Conservation (phyloP, 2,113 vertebrate genomes). For the Alexandromys fortis region DNA sequence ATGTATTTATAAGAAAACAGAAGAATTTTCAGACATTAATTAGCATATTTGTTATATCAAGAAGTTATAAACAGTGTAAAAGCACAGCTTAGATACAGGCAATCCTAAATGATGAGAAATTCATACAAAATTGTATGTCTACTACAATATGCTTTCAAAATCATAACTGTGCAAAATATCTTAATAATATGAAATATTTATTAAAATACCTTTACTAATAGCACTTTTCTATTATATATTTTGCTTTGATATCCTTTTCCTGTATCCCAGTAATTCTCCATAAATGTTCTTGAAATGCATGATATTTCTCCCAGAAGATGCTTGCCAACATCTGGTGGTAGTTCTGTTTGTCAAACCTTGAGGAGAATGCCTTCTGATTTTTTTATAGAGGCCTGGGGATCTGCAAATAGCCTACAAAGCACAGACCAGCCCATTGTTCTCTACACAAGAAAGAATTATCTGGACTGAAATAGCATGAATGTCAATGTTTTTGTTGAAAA, state of each 20-base stretch:
- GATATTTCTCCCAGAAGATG: neutral
- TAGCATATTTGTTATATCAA: neutral
- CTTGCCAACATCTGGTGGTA: neutral
- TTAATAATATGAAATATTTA: neutral
- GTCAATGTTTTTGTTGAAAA: neutral
- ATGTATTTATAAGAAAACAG: neutral
- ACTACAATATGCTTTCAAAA: neutral
- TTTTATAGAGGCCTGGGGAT: fast-evolving
- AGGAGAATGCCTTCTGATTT: neutral
- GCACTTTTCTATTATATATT: neutral
- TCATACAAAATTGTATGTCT: neutral
- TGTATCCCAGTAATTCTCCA: neutral
- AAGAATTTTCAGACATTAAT: neutral
- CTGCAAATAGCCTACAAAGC: neutral
- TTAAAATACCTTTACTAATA: neutral
- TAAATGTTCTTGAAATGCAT: neutral
- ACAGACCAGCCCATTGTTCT: neutral
- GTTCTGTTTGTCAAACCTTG: neutral
- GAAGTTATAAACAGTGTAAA: neutral
- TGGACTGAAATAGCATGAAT: neutral
- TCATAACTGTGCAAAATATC: neutral
- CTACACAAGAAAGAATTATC: neutral
- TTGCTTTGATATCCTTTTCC: conserved; percentile 5
- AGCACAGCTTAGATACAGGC: neutral
- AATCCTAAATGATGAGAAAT: neutral